phyloP scores from a whole-genome alignment of 53 echinoderm and acorn worm species.

The Apostichopus leukothele region DNA sequence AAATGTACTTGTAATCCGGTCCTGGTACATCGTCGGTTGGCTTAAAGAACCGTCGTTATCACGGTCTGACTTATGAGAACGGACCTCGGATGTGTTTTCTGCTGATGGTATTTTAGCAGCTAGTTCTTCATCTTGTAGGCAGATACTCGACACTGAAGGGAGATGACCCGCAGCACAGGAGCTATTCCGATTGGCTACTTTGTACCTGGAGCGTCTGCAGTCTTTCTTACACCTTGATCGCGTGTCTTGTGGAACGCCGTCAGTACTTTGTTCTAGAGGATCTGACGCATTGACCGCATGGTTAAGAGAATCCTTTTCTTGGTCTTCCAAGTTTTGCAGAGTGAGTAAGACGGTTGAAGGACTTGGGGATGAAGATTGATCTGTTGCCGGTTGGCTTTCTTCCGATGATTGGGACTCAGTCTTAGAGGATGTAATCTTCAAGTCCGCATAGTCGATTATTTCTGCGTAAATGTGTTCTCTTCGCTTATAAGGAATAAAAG shows the following conservation, averaged over 20 bases:
- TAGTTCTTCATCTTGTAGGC: background rate
- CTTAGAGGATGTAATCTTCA: background rate
- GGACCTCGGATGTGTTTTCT: background rate
- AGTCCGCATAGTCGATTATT: background rate
- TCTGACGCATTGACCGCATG: background rate
- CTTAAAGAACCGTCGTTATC: background rate
- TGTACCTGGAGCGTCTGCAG: slow-evolving; percentile 17
- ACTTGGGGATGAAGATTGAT: background rate
- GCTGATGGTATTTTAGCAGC: background rate
- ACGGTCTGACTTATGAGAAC: background rate
- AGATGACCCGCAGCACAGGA: slow-evolving; percentile 3
- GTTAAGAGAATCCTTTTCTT: background rate
- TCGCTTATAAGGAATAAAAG: slow-evolving; percentile 5
- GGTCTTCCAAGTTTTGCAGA: background rate
- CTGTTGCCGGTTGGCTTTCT: background rate
- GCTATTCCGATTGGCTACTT: slow-evolving; percentile 28
- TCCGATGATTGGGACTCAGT: background rate
- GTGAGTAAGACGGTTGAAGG: background rate
- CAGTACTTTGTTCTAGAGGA: background rate
- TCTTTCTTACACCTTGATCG: slow-evolving; percentile 9
- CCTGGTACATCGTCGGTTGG: too few species aligned
- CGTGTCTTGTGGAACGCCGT: background rate
- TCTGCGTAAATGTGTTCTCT: slow-evolving; percentile 37
- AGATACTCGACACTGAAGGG: too few species aligned
- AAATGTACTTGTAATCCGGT: background rate